Evolutionary conservation across 2,113 vertebrate genomes (phyloP), one percentile per base, ranked within the genome.

Genomic region (Nycticryphes semicollaris): DNA sequence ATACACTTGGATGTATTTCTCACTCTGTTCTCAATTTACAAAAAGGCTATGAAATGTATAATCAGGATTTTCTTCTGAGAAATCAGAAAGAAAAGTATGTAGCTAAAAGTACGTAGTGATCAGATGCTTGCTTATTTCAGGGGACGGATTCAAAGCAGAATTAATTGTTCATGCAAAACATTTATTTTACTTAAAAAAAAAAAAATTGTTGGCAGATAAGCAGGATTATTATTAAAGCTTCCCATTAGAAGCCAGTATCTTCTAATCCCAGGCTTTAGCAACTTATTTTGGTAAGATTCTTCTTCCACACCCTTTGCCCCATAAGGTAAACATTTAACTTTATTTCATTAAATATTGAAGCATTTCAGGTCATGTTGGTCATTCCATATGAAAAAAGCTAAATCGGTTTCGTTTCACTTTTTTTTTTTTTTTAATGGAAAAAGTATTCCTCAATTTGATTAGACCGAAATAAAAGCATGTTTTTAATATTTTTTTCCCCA

Each of bases 221-320:
- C 15, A 43, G 45, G 37, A 62, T 77, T 54, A n/a, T 74, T 75
- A 67, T 51, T 78, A 67, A 60, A 56, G 17, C 33, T 78, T 60
- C 64, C 30, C 22, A 13, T 0, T 72, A 27, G 75, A 89, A 75
- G 63, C n/a, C 70, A 28, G 11, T 31, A 66, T 86, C 27, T 37
- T 84, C 31, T 60, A 31, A 47, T 72, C 62, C 31, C 22, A 41
- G 50, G 10, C 2, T 84, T 88, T 54, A 54, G 28, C 53, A 54
- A 54, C 10, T 54, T 54, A 25, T 66, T 84, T 81, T 62, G 37
- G 8, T 23, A 59, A 50, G 19, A 51, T 51, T 85, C 45, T 22
- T 75, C 3, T 5, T 6, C 6, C 2, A 2, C 1, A 0, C 0
- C 12, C 2, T 2, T 53, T 43, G 2, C 3, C 2, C 12, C 1